Evolutionary conservation across 2,113 vertebrate species (phyloP).

Genomic region (Chinchilla lanigera): DNA sequence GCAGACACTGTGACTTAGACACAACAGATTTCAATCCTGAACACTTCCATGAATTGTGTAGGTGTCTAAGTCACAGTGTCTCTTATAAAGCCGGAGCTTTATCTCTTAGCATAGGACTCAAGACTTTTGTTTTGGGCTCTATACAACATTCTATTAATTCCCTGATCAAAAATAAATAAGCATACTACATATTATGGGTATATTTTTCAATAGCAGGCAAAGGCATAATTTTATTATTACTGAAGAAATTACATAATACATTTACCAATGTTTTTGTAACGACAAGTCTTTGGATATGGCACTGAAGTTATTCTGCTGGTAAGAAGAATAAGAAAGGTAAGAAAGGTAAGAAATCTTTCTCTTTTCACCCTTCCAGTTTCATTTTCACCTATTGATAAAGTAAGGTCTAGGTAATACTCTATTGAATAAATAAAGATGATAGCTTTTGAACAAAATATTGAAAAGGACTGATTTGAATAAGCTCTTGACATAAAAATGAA

Average conservation of each 20-base stretch:
- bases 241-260: neutral
- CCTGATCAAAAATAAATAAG: neutral
- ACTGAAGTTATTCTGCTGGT: neutral
- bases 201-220: neutral
- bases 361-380: neutral
- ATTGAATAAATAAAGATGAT: conserved; percentile 4
- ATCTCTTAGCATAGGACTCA: neutral
- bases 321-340: too few relatives aligned
- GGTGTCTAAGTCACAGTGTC: too few relatives aligned
- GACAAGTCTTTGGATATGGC: neutral
- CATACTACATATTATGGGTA: neutral
- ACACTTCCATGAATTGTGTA: neutral
- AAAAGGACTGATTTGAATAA: neutral
- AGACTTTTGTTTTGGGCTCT: neutral
- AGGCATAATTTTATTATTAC: neutral
- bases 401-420: neutral
- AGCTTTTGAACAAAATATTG: neutral
- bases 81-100: neutral
- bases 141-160: neutral
- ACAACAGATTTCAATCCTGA: conserved; percentile 1
- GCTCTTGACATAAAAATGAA: neutral
- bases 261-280: neutral
- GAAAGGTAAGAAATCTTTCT: neutral
- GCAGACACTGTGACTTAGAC: neutral
- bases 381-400: conserved; percentile 18